Base-by-base conservation (phyloP, 2,888 invertebrate genomes). In the Rhyacophila evoluta region DNA sequence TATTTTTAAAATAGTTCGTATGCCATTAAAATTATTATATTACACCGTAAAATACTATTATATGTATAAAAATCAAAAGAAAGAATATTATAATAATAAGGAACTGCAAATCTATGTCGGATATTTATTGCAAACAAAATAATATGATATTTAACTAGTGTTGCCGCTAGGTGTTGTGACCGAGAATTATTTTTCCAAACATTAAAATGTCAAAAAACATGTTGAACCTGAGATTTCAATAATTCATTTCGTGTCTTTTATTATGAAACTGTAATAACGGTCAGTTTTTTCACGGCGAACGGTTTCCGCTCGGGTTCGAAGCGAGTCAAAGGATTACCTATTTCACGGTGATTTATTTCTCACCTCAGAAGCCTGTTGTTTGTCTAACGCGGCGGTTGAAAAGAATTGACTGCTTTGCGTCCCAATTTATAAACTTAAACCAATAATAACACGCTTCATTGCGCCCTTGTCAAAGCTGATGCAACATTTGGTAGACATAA, bases 301-400 rank as follows among this genome's bases (percentile, higher is more conserved):
- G 15, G 15, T 15, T 19, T 41, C 1, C 12, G 8, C 41, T 19
- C 6, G 39, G 12, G 2, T 12, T 39, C 39, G n/a, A 12, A n/a
- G 12, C 19, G 15, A 55, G 55, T 55, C 55, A 19, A 55, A 55
- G 55, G 55, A 55, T 55, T 55, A 8, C 25, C 55, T 55, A 55
- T 55, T 55, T 55, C 55, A 55, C 55, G 55, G 55, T 55, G 25
- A 55, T 55, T 55, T 55, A 55, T 55, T 55, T 55, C 55, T 55
- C 55, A 19, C 55, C 55, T 55, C 55, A 55, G 19, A 55, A 55
- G 19, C 19, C 25, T 55, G 55, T 55, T 19, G 25, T 55, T 55
- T 55, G 55, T 55, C 19, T 55, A 55, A 55, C 19, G 19, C 55
- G 55, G 8, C 19, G 10, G 19, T 33, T 33, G 29, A 6, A 55